Conservation (phyloP, 2,888 invertebrate genomes). For the Abrostola triplasia region DNA sequence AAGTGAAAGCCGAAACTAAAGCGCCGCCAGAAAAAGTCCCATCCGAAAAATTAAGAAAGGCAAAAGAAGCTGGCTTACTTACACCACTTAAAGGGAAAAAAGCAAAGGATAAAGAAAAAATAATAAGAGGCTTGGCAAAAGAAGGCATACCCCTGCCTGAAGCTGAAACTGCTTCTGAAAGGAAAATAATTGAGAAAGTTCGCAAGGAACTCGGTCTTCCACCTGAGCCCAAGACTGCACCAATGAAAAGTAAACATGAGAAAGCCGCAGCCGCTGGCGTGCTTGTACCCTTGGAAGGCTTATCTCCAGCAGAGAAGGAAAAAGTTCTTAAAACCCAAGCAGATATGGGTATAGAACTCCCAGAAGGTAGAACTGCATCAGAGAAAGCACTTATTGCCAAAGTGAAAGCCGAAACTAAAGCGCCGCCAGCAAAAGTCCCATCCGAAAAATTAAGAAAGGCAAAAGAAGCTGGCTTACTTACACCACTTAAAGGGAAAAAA, state of each 20-base stretch:
- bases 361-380: constrained; percentile 20
- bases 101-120: constrained; percentile 57
- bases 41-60: constrained; percentile 49
- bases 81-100: constrained; percentile 59
- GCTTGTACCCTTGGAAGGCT: constrained; percentile 11
- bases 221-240: constrained; percentile 17
- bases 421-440: background rate
- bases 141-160: constrained; percentile 57
- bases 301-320: constrained; percentile 16
- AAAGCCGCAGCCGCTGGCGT: constrained; percentile 15
- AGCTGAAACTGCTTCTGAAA: constrained; percentile 60
- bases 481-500: constrained; percentile 57
- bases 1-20: constrained; percentile 22
- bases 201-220: constrained; percentile 26
- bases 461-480: constrained; percentile 58
- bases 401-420: constrained; percentile 20
- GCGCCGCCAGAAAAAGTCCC: background rate
- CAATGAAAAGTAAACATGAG: constrained; percentile 13
- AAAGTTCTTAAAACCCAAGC: constrained; percentile 8
- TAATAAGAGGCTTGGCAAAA: constrained; percentile 51
- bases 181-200: constrained; percentile 6
- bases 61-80: constrained; percentile 58
- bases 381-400: constrained; percentile 14
- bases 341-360: constrained; percentile 14
- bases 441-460: constrained; percentile 52